A percentile compares a stretch with the other conserved stretches of the same genome.
Evolutionary conservation across 2,888 invertebrate genomes (phyloP).

Genomic region (Calliphora vomitoria): DNA sequence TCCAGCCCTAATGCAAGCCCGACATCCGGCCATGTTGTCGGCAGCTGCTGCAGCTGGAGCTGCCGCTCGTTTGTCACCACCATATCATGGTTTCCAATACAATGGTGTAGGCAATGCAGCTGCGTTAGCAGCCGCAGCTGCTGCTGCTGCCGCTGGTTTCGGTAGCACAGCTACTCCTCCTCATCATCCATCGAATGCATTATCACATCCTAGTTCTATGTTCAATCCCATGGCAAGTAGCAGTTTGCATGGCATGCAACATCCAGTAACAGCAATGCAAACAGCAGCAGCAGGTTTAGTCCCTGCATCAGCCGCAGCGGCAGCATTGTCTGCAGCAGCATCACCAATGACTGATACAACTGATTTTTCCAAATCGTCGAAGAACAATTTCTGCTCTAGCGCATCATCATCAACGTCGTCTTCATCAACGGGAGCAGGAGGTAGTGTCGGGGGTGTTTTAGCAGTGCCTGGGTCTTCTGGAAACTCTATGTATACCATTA

Average conservation of each 20-base stretch:
- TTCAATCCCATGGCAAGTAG: slow-evolving; percentile 62
- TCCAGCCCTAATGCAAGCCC: slow-evolving; percentile 75
- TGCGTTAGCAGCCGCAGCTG: slow-evolving; percentile 80
- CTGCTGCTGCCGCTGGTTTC: slow-evolving; percentile 78
- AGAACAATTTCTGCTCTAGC: slow-evolving; percentile 61
- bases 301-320: slow-evolving; percentile 74
- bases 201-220: slow-evolving; percentile 66
- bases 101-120: slow-evolving; percentile 82
- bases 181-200: slow-evolving; percentile 65
- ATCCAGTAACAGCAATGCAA: slow-evolving; percentile 51
- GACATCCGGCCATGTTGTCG: slow-evolving; percentile 75
- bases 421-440: slow-evolving; percentile 23
- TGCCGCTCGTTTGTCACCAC: slow-evolving; percentile 84
- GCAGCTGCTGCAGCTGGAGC: slow-evolving; percentile 80
- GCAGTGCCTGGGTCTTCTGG: slow-evolving; percentile 70
- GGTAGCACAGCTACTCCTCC: slow-evolving; percentile 74
- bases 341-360: slow-evolving; percentile 76
- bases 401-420: slow-evolving; percentile 60
- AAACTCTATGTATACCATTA: slow-evolving; percentile 82
- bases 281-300: slow-evolving; percentile 67
- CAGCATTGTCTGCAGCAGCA: slow-evolving; percentile 62
- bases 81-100: slow-evolving; percentile 82
- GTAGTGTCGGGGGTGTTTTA: slow-evolving; percentile 10
- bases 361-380: slow-evolving; percentile 70
- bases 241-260: slow-evolving; percentile 72